Percentiles rank a stretch among this genome's conserved stretches.
Evolutionary conservation across 2,113 vertebrate genomes (phyloP).

Genomic region (Fulica atra): DNA sequence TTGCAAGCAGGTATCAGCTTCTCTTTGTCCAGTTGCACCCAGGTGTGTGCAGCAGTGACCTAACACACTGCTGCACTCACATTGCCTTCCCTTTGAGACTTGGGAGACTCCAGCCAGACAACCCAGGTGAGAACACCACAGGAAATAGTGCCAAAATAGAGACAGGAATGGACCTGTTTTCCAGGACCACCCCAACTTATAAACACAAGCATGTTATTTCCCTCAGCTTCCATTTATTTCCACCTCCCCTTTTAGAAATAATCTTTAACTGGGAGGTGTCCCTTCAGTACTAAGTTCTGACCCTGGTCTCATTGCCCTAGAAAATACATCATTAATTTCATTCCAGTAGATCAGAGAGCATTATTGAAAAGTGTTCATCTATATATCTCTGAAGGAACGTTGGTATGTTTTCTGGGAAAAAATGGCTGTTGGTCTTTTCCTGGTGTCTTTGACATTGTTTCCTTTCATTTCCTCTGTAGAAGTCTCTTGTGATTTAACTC

Average conservation of each 20-base stretch:
- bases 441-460: neutral
- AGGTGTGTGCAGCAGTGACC: neutral
- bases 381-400: neutral
- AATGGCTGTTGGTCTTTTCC: neutral
- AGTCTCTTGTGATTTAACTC: neutral
- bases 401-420: neutral
- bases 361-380: neutral
- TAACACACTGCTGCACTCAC: neutral
- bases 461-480: neutral
- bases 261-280: neutral
- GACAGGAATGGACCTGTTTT: neutral
- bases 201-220: neutral
- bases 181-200: neutral
- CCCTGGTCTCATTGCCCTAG: neutral
- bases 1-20: neutral
- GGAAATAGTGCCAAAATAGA: neutral
- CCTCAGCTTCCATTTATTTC: neutral
- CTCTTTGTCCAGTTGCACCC: neutral
- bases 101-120: neutral
- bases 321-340: neutral
- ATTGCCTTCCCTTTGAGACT: neutral
- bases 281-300: neutral
- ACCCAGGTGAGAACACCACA: neutral
- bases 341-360: neutral
- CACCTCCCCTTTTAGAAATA: neutral